These are phyloP conservation scores for Ctenomys sociabilis DNA, from an alignment of 2,113 vertebrate genomes.

Conservation along the genomic window DNA sequence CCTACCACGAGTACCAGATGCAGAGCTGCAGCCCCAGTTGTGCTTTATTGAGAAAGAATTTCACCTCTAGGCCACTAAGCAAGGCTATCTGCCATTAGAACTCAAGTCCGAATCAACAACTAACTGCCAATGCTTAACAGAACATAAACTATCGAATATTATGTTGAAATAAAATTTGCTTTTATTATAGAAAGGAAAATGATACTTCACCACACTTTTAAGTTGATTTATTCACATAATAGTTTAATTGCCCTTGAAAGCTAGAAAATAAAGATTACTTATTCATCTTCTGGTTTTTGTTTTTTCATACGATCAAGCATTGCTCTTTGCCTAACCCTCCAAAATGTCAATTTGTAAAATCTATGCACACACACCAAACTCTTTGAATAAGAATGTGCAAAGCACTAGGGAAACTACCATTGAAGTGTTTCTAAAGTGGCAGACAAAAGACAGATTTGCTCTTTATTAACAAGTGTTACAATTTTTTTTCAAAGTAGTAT, in stretches of 20 bases:
- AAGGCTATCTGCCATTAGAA: background rate
- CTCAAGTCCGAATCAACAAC: background rate
- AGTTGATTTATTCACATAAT: conserved; percentile 63
- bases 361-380: conserved; percentile 59
- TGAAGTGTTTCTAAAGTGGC: conserved; percentile 38
- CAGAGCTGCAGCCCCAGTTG: background rate
- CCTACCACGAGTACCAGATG: background rate
- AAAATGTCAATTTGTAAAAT: conserved; percentile 6
- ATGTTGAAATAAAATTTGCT: background rate
- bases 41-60: background rate
- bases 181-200: conserved; percentile 70
- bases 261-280: conserved; percentile 70
- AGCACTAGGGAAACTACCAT: conserved; percentile 40
- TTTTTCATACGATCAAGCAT: background rate
- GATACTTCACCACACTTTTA: conserved; percentile 61
- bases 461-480: conserved; percentile 32
- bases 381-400: conserved; percentile 43
- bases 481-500: conserved; percentile 41
- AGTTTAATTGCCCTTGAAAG: conserved; percentile 56
- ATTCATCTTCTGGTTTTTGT: conserved; percentile 30
- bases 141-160: background rate
- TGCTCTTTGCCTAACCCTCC: conserved; percentile 38
- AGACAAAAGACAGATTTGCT: background rate
- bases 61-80: background rate
- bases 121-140: background rate